Conservation (phyloP, 2,113 vertebrate species). For the Corythornis cristatus region DNA sequence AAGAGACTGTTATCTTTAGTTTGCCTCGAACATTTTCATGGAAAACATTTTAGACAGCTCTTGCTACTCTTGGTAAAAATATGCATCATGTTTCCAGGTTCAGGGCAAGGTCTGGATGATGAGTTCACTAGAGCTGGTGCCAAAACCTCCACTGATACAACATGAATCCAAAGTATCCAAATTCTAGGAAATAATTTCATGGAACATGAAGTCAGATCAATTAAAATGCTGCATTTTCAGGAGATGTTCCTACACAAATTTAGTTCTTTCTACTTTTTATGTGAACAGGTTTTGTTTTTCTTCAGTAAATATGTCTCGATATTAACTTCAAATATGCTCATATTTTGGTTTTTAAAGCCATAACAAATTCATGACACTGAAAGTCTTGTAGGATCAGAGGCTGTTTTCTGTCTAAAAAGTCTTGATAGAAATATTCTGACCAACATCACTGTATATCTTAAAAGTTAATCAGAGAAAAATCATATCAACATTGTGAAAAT, state of each 20-base stretch:
- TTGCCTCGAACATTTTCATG: neutral
- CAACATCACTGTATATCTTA: neutral
- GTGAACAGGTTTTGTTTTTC: neutral
- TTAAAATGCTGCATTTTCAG: neutral
- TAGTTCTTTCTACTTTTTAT: neutral
- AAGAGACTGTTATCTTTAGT: neutral
- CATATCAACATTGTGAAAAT: neutral
- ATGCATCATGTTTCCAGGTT: neutral
- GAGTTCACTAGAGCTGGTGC: neutral
- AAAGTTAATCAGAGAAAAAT: neutral
- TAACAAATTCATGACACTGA: neutral
- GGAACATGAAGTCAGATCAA: neutral
- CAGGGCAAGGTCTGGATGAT: neutral
- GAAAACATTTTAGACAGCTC: neutral
- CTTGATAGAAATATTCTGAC: neutral
- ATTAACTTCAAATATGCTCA: neutral
- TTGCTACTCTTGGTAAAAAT: neutral
- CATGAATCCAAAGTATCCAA: neutral
- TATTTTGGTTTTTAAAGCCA: neutral
- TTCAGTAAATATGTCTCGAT: neutral
- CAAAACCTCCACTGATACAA: neutral
- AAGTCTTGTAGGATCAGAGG: neutral
- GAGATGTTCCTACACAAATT: neutral
- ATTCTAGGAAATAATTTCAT: neutral
- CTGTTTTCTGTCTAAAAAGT: neutral